A percentile compares a stretch with the other conserved stretches of the same genome.
phyloP scores from a whole-genome alignment of 2,797 vertebrate genomes.

The Manis crassicaudata region DNA sequence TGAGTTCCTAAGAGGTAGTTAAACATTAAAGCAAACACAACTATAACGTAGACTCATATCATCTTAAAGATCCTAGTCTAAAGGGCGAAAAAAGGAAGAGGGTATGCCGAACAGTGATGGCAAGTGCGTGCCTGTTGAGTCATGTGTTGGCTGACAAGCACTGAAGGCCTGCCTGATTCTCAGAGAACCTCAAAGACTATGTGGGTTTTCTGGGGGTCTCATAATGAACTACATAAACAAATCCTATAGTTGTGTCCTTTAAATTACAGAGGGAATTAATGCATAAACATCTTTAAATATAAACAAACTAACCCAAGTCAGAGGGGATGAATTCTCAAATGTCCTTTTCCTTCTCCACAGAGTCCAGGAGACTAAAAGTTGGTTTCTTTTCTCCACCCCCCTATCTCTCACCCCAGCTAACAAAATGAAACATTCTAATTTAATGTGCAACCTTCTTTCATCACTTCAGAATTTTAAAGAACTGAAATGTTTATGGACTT shows the following conservation, averaged over 20 bases:
- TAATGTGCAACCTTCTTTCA: no score
- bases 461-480: no score
- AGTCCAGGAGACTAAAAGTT: neutral
- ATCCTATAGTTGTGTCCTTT: neutral
- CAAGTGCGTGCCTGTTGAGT: slow-evolving; percentile 65
- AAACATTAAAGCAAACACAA: slow-evolving; percentile 77
- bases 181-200: slow-evolving; percentile 25
- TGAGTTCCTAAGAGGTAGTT: slow-evolving; percentile 63
- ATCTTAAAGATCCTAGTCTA: slow-evolving; percentile 72
- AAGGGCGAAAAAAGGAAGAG: slow-evolving; percentile 66
- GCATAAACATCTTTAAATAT: neutral
- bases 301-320: neutral
- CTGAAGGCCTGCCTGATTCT: slow-evolving; percentile 35
- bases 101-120: slow-evolving; percentile 34
- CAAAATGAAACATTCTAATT: neutral
- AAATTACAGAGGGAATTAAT: neutral
- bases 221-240: neutral
- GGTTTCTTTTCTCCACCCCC: neutral
- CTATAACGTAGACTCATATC: slow-evolving; percentile 77
- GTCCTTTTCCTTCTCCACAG: neutral
- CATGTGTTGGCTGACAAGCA: slow-evolving; percentile 52
- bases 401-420: neutral
- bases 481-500: no score
- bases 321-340: no score
- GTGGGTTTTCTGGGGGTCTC: neutral